A percentile compares a stretch with the other conserved stretches of the same genome.
Conservation (phyloP, 1,140 invertebrate species). For the Drosophila setifemur region DNA sequence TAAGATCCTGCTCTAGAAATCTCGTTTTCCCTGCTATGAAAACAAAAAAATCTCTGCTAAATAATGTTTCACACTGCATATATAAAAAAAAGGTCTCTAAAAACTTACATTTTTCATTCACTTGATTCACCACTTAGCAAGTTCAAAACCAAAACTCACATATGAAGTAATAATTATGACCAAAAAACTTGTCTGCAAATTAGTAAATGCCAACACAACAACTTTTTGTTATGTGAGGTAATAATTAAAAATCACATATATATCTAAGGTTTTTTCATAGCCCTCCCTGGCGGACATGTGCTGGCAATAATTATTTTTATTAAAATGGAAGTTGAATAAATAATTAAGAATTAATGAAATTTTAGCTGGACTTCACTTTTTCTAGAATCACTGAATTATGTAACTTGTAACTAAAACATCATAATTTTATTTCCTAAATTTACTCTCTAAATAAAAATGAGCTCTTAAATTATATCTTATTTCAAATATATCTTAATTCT, state of each 20-base stretch:
- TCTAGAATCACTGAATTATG: background rate
- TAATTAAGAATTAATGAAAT: too few relatives aligned
- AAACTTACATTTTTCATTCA: background rate
- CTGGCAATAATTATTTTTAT: background rate
- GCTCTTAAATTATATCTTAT: background rate
- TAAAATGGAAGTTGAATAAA: too few relatives aligned
- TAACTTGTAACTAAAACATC: too few relatives aligned
- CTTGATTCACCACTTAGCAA: constrained; percentile 43
- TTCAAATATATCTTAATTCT: background rate
- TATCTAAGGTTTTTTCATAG: background rate
- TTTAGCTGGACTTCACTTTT: background rate
- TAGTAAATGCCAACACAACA: constrained; percentile 54
- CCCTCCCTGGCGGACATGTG: background rate
- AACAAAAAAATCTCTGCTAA: background rate
- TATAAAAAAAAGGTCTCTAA: background rate
- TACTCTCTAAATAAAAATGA: too few relatives aligned
- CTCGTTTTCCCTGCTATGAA: constrained; percentile 3
- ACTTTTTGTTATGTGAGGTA: constrained; percentile 22
- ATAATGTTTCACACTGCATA: too few relatives aligned
- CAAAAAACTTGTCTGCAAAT: constrained; percentile 64
- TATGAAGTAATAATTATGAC: constrained; percentile 39
- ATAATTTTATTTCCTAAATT: too few relatives aligned
- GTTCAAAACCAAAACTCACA: constrained; percentile 36
- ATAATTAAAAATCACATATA: constrained; percentile 19
- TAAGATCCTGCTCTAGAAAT: constrained; percentile 41